A percentile compares a stretch with the other conserved stretches of the same genome.
phyloP scores from a whole-genome alignment of 2,888 invertebrate species.

The Frankliniella intonsa region DNA sequence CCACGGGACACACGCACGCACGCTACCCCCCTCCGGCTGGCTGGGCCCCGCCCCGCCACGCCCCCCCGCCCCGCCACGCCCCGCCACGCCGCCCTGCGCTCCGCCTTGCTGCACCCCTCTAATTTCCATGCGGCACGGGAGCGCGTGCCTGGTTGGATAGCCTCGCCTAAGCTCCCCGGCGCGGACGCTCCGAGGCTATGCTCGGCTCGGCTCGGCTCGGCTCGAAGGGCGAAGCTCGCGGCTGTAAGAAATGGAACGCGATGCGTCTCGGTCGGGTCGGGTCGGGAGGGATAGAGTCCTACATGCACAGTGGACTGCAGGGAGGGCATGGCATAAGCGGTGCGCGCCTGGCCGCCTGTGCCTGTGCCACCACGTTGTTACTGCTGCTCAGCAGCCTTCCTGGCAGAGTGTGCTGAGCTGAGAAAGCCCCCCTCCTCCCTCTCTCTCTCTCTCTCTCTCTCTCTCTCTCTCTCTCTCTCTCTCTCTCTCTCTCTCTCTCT shows the following conservation, averaged over 20 bases:
- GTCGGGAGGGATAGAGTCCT: no score
- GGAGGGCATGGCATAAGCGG: no score
- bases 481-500: constrained; percentile 30
- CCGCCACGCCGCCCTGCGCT: neutral
- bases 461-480: constrained; percentile 27
- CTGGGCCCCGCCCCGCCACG: no score
- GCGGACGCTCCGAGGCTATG: neutral
- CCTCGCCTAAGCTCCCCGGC: neutral
- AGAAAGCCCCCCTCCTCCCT: no score
- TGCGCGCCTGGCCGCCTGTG: neutral
- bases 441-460: neutral
- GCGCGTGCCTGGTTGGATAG: neutral
- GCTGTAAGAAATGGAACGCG: neutral
- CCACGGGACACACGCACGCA: no score
- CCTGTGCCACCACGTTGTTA: neutral
- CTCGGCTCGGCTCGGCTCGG: neutral
- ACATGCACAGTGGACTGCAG: no score
- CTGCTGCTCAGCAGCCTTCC: no score
- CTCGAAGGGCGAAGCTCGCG: neutral
- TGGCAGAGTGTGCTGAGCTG: no score
- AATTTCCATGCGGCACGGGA: neutral
- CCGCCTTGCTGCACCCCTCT: neutral
- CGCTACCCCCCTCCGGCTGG: no score
- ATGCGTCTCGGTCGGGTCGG: no score
- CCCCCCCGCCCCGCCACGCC: no score